A percentile compares a stretch with the other conserved stretches of the same genome.
phyloP scores from a whole-genome alignment of 2,797 vertebrate genomes.

The Prunella strophiata region DNA sequence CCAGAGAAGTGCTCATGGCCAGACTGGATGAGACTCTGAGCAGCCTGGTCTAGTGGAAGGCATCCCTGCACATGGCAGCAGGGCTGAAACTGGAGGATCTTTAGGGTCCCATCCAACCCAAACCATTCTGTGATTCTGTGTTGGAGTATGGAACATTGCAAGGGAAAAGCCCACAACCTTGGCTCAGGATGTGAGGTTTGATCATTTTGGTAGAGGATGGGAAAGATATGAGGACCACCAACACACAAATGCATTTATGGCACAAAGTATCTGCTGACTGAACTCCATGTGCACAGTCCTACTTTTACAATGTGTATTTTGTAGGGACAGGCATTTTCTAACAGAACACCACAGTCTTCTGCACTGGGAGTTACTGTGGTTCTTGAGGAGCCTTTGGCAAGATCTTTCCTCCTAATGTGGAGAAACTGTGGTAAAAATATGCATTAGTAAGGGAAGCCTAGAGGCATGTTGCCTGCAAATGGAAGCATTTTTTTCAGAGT shows the following conservation, averaged over 20 bases:
- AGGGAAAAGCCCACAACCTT: background rate
- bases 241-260: background rate
- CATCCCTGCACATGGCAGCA: background rate
- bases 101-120: background rate
- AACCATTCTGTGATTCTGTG: background rate
- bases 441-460: background rate
- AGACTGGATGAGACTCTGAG: background rate
- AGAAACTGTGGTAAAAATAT: background rate
- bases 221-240: background rate
- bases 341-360: background rate
- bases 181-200: background rate
- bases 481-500: background rate
- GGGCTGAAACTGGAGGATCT: background rate
- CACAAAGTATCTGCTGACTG: background rate
- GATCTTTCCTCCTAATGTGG: background rate
- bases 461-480: background rate
- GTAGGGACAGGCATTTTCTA: background rate
- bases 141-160: rapidly evolving
- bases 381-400: background rate
- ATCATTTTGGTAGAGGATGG: background rate
- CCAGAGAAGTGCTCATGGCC: background rate
- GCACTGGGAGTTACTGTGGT: background rate
- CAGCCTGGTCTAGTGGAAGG: background rate
- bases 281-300: background rate
- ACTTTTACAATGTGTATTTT: background rate